Evolutionary conservation across 2,113 vertebrate species (phyloP).

Genomic region (Tiliqua scincoides): DNA sequence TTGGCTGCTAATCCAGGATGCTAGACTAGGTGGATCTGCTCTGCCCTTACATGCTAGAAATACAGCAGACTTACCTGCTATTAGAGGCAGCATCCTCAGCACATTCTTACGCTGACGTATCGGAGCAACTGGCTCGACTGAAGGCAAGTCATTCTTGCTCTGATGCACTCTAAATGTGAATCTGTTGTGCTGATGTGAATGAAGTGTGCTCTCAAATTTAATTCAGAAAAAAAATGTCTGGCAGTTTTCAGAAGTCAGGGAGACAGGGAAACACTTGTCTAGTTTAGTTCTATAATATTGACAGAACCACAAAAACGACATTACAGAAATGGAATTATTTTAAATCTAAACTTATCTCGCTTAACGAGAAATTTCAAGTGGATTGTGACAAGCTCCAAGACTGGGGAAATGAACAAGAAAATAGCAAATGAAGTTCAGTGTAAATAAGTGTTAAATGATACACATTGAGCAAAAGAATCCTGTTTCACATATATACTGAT

Average conservation of each 20-base stretch:
- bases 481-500: too few relatives aligned
- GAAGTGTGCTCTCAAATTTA: background rate
- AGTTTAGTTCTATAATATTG: background rate
- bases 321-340: background rate
- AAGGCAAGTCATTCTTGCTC: background rate
- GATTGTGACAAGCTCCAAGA: too few relatives aligned
- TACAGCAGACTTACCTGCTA: too few relatives aligned
- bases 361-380: too few relatives aligned
- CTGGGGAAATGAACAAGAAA: too few relatives aligned
- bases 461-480: too few relatives aligned
- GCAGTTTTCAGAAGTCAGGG: background rate
- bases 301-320: background rate
- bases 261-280: background rate
- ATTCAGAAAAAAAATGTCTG: background rate
- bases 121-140: background rate
- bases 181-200: background rate
- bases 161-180: background rate
- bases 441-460: too few relatives aligned
- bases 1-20: background rate
- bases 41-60: background rate
- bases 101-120: background rate
- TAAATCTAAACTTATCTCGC: background rate
- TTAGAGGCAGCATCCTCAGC: too few relatives aligned
- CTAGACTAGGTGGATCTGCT: too few relatives aligned
- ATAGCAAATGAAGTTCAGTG: too few relatives aligned